Conservation (phyloP, 2,888 invertebrate genomes). For the Leucania comma region DNA sequence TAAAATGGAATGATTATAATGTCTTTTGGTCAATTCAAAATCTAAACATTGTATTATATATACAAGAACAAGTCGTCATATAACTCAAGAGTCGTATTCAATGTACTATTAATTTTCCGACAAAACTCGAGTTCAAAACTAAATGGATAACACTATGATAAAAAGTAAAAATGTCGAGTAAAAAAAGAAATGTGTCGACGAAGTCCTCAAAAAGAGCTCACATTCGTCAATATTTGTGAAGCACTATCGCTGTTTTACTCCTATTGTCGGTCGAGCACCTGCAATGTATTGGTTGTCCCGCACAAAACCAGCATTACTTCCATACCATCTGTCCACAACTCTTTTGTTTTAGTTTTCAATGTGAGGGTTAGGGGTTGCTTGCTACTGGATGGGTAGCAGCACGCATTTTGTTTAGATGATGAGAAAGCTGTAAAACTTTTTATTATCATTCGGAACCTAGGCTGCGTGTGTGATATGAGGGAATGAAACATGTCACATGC, state of each 20-base stretch:
- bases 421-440: too few species aligned
- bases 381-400: background rate
- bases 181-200: too few species aligned
- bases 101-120: background rate
- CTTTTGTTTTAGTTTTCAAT: constrained; percentile 39
- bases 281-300: constrained; percentile 5
- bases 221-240: constrained; percentile 7
- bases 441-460: background rate
- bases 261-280: constrained; percentile 7
- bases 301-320: constrained; percentile 34
- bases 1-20: background rate
- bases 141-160: background rate
- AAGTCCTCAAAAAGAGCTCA: constrained; percentile 8
- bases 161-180: background rate
- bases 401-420: background rate
- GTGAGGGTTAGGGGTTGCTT: background rate
- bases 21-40: background rate
- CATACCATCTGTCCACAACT: background rate
- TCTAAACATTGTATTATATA: background rate
- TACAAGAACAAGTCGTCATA: background rate
- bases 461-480: too few species aligned
- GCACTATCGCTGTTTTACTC: constrained; percentile 12
- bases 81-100: background rate
- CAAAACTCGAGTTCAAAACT: background rate
- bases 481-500: background rate